Evolutionary conservation across 2,113 vertebrate genomes (phyloP).

Genomic region (Scomber colias): DNA sequence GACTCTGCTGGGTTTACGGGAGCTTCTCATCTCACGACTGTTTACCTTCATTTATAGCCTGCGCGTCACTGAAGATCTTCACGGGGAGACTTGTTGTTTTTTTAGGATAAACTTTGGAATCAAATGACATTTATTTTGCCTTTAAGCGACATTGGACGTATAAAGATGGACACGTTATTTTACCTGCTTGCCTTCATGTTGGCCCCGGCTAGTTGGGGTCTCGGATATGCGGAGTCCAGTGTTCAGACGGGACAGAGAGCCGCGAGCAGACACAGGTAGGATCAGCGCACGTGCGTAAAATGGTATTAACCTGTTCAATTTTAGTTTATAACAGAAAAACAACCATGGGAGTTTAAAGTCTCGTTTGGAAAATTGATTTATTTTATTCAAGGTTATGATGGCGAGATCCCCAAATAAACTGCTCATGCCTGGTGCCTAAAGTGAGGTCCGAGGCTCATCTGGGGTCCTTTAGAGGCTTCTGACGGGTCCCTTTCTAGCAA

Average conservation of each 20-base stretch:
- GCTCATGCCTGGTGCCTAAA: neutral
- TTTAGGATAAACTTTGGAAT: constrained; percentile 20
- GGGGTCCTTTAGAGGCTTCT: neutral
- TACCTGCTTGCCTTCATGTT: constrained; percentile 65
- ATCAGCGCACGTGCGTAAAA: neutral
- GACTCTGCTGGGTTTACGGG: constrained; percentile 5
- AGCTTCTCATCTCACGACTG: constrained; percentile 31
- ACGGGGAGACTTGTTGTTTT: neutral
- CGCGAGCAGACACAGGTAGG: constrained; percentile 85
- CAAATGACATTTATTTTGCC: constrained; percentile 11
- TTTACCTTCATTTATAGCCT: neutral
- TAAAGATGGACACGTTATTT: constrained; percentile 70
- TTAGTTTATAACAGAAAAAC: neutral
- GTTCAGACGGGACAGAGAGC: constrained; percentile 73
- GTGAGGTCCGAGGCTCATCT: neutral
- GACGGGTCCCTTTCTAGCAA: neutral
- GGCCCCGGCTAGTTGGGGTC: constrained; percentile 47
- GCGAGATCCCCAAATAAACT: neutral
- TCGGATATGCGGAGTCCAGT: constrained; percentile 70
- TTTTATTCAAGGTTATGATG: neutral
- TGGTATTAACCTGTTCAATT: neutral
- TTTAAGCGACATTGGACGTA: neutral
- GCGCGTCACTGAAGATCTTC: constrained; percentile 2
- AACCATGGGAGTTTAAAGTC: neutral
- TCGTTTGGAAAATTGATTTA: neutral